Base-by-base conservation (phyloP, 2,888 invertebrate species). In the Cataglyphis cursor region DNA sequence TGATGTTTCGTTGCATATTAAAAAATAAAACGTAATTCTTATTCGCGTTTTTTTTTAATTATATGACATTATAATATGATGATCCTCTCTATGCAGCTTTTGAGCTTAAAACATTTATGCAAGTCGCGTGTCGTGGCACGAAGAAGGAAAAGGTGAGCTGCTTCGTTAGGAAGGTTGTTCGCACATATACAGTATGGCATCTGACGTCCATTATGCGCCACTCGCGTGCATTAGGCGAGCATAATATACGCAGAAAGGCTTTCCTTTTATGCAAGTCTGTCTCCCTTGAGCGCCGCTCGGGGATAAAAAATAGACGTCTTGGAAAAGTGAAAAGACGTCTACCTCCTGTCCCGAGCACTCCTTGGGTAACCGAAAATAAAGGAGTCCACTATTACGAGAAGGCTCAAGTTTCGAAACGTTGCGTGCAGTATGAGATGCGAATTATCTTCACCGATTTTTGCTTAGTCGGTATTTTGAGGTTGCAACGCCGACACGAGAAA, bases 151-250 rank as follows among this genome's bases (percentile, higher is more conserved):
- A 31, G 51, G n/a, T 44, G 35, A 24, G n/a, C 66, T 72, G 73
- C 62, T 84, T 85, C 84, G 87, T 89, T 88, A 90, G 81, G 81
- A 88, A 88, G 76, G 74, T 87, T 89, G 87, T 85, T 88, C 89
- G 85, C 83, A 70, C 74, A 78, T 64, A 62, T 41, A 61, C n/a
- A 74, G n/a, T 51, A 62, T 44, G 84, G 72, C 59, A 57, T 75
- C 83, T 83, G 87, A 84, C 72, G 72, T 88, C 81, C 90, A 92
- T 92, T 93, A 93, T 92, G 90, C 86, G 72, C 73, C 82, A 90
- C 89, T 90, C 92, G 93, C 91, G 93, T 93, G 90, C 91, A 92
- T 93, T 93, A 92, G 88, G 83, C 89, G 85, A 90, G 89, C 87
- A 93, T 93, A 93, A 93, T 93, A 88, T 87, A 82, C 31, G 84